Evolutionary conservation across 2,797 vertebrate species (phyloP).

Genomic region (Tokudaia tokunoshimensis): DNA sequence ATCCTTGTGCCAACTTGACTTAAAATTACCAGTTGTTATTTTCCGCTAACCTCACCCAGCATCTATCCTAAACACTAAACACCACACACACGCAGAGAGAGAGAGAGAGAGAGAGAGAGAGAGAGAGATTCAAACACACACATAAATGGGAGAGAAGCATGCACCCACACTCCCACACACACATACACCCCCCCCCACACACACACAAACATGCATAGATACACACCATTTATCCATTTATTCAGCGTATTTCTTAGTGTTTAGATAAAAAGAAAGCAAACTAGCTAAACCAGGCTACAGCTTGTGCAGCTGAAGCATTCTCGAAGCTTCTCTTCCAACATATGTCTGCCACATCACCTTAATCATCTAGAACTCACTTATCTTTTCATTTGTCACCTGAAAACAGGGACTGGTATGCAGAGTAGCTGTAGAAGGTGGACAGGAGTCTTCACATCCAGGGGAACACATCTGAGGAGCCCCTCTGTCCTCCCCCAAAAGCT

Average conservation of each 20-base stretch:
- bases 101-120: no score
- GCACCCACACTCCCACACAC: neutral
- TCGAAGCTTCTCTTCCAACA: constrained; percentile 13
- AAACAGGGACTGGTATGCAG: constrained; percentile 48
- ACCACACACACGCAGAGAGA: neutral
- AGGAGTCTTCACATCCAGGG: constrained; percentile 31
- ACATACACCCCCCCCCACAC: no score
- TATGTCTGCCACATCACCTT: constrained; percentile 27
- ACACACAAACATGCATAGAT: neutral
- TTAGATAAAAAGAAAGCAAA: constrained; percentile 60
- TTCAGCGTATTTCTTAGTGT: constrained; percentile 12
- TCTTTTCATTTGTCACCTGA: constrained; percentile 49
- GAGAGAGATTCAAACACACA: neutral
- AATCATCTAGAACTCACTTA: constrained; percentile 15
- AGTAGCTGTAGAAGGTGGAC: constrained; percentile 1
- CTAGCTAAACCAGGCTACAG: neutral
- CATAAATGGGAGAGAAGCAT: no score
- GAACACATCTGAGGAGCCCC: neutral
- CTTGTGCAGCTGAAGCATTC: constrained; percentile 29
- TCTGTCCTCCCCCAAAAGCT: constrained; percentile 41
- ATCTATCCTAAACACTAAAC: neutral
- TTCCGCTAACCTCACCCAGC: neutral
- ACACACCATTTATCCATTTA: neutral
- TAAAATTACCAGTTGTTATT: constrained; percentile 17
- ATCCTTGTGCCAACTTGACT: constrained; percentile 44